These are phyloP conservation scores for Gonatopus flavifemur DNA, from an alignment of 1,140 invertebrate species.

Conservation along the genomic window DNA sequence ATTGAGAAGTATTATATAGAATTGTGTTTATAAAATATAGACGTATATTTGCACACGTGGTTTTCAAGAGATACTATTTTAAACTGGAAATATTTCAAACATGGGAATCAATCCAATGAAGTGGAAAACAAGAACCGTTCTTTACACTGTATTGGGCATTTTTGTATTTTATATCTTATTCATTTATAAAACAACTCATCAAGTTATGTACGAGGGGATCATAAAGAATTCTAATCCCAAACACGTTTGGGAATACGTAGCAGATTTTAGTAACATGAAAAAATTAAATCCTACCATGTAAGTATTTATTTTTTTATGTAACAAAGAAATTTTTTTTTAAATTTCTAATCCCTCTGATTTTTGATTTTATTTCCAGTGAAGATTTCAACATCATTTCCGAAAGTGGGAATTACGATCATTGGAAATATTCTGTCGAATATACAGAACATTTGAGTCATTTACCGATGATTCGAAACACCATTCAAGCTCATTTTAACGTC, in stretches of 20 bases:
- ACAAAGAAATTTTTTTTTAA: slow-evolving; percentile 2
- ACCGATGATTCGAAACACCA: slow-evolving; percentile 63
- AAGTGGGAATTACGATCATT: slow-evolving; percentile 67
- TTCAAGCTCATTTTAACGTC: slow-evolving; percentile 63
- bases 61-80: too few species aligned
- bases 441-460: slow-evolving; percentile 66
- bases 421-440: slow-evolving; percentile 71
- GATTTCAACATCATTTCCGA: slow-evolving; percentile 66
- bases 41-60: too few species aligned
- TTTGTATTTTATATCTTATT: slow-evolving; percentile 36
- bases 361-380: slow-evolving; percentile 52
- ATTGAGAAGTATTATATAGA: too few species aligned
- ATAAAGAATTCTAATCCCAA: slow-evolving; percentile 61
- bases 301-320: too few species aligned
- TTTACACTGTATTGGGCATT: slow-evolving; percentile 14
- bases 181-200: slow-evolving; percentile 43
- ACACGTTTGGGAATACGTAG: slow-evolving; percentile 71
- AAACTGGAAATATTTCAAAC: too few species aligned
- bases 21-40: too few species aligned
- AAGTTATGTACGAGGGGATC: slow-evolving; percentile 43
- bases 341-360: slow-evolving; percentile 10
- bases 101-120: slow-evolving; percentile 52
- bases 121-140: slow-evolving; percentile 45
- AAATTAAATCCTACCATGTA: slow-evolving; percentile 74
- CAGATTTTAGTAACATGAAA: slow-evolving; percentile 74